phyloP scores from a whole-genome alignment of 2,888 invertebrate genomes.

The Vesta saturnalis region DNA sequence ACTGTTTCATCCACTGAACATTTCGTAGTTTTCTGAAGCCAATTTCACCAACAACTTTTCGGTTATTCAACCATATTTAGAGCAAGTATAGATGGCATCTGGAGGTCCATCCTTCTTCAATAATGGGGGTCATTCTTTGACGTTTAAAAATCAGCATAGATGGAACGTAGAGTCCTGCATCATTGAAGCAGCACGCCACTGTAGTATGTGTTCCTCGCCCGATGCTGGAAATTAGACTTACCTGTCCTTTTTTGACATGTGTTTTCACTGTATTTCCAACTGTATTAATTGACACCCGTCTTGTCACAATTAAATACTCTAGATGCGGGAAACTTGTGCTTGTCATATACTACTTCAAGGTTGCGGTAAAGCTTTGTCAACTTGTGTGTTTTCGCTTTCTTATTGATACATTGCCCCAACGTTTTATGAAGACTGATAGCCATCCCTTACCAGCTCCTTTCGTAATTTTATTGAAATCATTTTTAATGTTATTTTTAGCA shows the following conservation, averaged over 20 bases:
- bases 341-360: not conserved
- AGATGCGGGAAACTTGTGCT: not conserved
- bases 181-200: not conserved
- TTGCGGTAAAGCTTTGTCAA: not conserved
- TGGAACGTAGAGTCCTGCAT: not conserved
- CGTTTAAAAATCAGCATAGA: not conserved
- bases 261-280: not conserved
- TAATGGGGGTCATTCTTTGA: not conserved
- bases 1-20: not conserved
- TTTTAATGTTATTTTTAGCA: not conserved
- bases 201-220: not conserved
- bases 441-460: not conserved
- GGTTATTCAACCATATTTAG: not conserved
- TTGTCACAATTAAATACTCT: not conserved
- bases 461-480: not conserved
- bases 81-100: not conserved
- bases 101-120: not conserved
- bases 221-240: not conserved
- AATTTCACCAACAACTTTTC: not conserved
- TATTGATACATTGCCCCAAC: not conserved
- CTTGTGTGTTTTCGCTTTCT: not conserved
- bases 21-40: not conserved
- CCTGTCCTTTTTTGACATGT: not conserved
- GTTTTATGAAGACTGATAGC: no score
- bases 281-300: not conserved